phyloP scores from a whole-genome alignment of 2,797 vertebrate genomes.

The Mormyrus hasselquistii region DNA sequence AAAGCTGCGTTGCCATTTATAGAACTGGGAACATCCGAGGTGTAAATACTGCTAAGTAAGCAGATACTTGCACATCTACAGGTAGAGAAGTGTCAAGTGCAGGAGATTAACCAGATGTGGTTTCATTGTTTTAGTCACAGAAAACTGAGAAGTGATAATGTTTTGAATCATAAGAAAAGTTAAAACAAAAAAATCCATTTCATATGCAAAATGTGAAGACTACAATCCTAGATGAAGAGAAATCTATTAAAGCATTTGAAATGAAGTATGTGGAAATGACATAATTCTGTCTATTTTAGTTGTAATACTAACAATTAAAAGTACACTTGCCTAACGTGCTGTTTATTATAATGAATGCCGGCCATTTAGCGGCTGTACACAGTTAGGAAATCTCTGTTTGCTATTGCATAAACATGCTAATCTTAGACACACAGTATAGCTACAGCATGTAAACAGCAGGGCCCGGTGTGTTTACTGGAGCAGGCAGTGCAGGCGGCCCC shows the following conservation, averaged over 20 bases:
- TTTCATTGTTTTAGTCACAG: neutral
- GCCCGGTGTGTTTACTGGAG: constrained; percentile 23
- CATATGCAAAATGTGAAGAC: neutral
- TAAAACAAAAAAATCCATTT: neutral
- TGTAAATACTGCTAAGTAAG: neutral
- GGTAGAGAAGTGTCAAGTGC: neutral
- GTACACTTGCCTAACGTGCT: neutral
- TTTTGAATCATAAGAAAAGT: neutral
- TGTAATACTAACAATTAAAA: constrained; percentile 8
- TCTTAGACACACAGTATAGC: constrained; percentile 18
- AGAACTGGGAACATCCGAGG: neutral
- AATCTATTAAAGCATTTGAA: neutral
- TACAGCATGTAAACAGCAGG: constrained; percentile 24
- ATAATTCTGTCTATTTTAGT: neutral
- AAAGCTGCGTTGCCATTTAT: neutral
- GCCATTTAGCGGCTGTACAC: constrained; percentile 4
- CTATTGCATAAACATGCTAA: constrained; percentile 29
- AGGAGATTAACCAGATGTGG: neutral
- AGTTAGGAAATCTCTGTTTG: constrained; percentile 27
- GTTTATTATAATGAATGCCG: constrained; percentile 13
- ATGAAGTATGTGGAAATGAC: neutral
- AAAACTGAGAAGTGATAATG: neutral
- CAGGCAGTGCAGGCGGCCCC: constrained; percentile 22
- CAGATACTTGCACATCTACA: neutral
- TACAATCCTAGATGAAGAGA: neutral